phyloP scores from a whole-genome alignment of 2,797 vertebrate genomes.

The Darevskia mixta region DNA sequence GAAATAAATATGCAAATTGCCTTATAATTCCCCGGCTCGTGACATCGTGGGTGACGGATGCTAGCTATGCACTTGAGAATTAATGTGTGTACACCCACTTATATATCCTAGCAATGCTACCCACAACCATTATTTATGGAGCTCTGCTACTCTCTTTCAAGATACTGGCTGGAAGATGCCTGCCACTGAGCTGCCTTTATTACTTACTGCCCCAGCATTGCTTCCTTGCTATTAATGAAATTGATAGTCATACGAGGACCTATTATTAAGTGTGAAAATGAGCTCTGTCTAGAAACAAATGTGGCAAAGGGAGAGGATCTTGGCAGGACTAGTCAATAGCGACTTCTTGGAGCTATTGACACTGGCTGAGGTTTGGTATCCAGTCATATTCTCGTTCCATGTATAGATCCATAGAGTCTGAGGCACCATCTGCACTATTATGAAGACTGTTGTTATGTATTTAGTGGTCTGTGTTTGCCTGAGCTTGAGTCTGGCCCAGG shows the following conservation, averaged over 20 bases:
- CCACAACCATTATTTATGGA: constrained; percentile 45
- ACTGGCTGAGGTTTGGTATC: too few relatives aligned
- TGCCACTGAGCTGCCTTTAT: constrained; percentile 31
- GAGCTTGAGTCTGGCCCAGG: too few relatives aligned
- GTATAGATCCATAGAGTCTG: too few relatives aligned
- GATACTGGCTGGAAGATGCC: constrained; percentile 39
- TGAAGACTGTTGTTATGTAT: too few relatives aligned
- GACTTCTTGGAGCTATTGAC: background rate
- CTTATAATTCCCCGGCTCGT: constrained; percentile 26
- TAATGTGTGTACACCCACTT: constrained; percentile 22
- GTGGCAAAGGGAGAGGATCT: background rate
- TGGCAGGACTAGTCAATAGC: background rate
- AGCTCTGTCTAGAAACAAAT: background rate
- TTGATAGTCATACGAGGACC: constrained; percentile 23
- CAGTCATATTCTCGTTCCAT: background rate
- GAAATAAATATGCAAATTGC: constrained; percentile 20
- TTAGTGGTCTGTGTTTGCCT: too few relatives aligned
- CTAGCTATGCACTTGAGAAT: constrained; percentile 35
- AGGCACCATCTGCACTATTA: too few relatives aligned
- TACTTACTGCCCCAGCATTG: constrained; percentile 1
- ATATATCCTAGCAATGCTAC: constrained; percentile 27
- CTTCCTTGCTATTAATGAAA: constrained; percentile 40
- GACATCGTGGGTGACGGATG: constrained; percentile 18
- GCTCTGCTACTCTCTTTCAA: constrained; percentile 36
- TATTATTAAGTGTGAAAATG: constrained; percentile 46